Base-by-base conservation (phyloP, 2,113 vertebrate genomes). In the Apteryx owenii region DNA sequence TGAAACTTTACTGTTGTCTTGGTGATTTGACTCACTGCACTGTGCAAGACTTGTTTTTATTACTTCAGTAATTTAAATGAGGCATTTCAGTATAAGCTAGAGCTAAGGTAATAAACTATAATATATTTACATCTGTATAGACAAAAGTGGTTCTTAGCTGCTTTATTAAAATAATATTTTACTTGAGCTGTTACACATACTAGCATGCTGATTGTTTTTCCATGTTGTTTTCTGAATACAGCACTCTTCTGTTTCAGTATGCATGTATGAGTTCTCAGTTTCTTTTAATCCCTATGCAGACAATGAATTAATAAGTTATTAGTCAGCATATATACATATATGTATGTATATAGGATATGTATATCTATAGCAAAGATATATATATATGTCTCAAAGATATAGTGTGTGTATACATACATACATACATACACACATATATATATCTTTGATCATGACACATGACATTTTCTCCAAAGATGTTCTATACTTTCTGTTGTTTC, bases 141-240 rank as follows among this genome's bases (percentile, higher is more conserved):
- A 58, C 48, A 81, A n/a, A 72, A 81, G 29, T 62, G 70, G 12
- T 82, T 89, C 42, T 90, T 89, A 86, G 46, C 22, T 79, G 40
- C 70, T 88, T 92, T 94, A 92, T 87, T 89, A 95, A 92, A 31
- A 29, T 68, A 89, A 72, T 93, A 91, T 87, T 92, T 95, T 81
- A 85, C 36, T 89, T 70, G 36, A 82, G 66, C 16, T 89, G 84
- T 54, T 19, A 56, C 13, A 12, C 4, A 0, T 36, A 81, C 48
- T 85, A 69, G 40, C 33, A 94, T 86, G 44, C 77, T 69, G 31
- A n/a, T 73, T 75, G 29, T 12, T 61, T 71, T 94, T 64, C 46
- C 54, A 4, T 5, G 2, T 75, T 81, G 46, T 89, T 85, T 92
- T 85, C 62, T 82, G 54, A 94, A 80, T 81, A 65, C 12, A 62